Evolutionary conservation across 2,888 invertebrate genomes (phyloP).

Genomic region (Sphaeridia pumilis): DNA sequence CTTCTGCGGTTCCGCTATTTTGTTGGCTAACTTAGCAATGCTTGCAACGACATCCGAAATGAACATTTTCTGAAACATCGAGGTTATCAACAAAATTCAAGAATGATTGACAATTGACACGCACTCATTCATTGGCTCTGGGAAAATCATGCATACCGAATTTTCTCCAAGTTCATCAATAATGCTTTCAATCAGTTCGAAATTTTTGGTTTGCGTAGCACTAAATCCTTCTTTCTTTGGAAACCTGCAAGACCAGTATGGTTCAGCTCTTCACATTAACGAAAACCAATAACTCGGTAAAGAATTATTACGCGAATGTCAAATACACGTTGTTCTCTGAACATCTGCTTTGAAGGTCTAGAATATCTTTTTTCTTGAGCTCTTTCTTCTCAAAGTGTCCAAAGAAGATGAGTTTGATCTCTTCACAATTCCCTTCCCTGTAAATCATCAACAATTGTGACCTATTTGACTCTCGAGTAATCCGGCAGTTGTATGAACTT

Average conservation of each 20-base stretch:
- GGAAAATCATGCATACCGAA: not conserved
- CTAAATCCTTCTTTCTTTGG: conserved; percentile 15
- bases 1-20: conserved; percentile 11
- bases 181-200: conserved; percentile 4
- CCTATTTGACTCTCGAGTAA: not conserved
- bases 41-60: conserved; percentile 3
- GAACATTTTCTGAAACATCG: not conserved
- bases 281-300: too few relatives aligned
- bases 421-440: conserved; percentile 23
- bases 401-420: conserved; percentile 24
- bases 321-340: too few relatives aligned
- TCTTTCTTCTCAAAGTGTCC: conserved; percentile 15
- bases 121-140: not conserved
- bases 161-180: conserved; percentile 8
- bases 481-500: conserved; percentile 1
- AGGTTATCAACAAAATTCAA: conserved; percentile 4
- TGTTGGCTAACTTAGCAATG: conserved; percentile 20
- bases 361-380: not conserved
- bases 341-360: too few relatives aligned
- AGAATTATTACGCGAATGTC: too few relatives aligned
- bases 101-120: not conserved
- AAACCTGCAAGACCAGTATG: too few relatives aligned
- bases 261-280: too few relatives aligned
- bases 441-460: conserved; percentile 2
- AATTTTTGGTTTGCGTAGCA: conserved; percentile 15